Conservation (phyloP, 2,113 vertebrate genomes). For the Epinephelus moara region DNA sequence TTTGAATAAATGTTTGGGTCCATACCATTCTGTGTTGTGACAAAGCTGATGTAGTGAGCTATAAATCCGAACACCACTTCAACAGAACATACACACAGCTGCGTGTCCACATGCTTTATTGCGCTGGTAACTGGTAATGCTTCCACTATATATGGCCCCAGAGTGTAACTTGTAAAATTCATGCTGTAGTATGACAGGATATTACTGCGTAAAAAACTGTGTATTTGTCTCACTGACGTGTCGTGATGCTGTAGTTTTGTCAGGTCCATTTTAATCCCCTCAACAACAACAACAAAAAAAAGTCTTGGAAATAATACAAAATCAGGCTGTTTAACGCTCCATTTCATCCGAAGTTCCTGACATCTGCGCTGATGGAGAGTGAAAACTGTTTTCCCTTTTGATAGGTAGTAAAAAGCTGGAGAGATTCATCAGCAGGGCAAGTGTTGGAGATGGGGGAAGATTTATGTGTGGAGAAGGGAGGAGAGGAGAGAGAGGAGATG, state of each 20-base stretch:
- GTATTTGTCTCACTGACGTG: neutral
- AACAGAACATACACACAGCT: slow-evolving; percentile 13
- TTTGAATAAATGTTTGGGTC: slow-evolving; percentile 28
- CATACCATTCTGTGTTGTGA: slow-evolving; percentile 9
- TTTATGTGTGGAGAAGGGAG: slow-evolving; percentile 35
- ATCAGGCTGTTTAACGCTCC: neutral
- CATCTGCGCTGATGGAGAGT: slow-evolving; percentile 8
- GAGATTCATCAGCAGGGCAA: slow-evolving; percentile 30
- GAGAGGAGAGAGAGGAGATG: slow-evolving; percentile 53
- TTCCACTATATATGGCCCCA: slow-evolving; percentile 15
- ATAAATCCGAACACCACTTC: slow-evolving; percentile 12
- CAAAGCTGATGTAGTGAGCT: neutral
- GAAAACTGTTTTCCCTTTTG: slow-evolving; percentile 30
- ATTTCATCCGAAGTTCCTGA: slow-evolving; percentile 4
- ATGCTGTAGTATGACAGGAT: slow-evolving; percentile 27
- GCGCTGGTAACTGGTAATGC: slow-evolving; percentile 11
- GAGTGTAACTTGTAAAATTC: slow-evolving; percentile 39
- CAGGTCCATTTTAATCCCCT: slow-evolving; percentile 1
- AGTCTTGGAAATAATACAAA: neutral
- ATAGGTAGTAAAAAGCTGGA: neutral
- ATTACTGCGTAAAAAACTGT: slow-evolving; percentile 31
- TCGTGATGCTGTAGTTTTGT: neutral
- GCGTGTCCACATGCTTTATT: slow-evolving; percentile 32
- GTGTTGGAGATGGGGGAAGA: slow-evolving; percentile 20
- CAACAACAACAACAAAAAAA: neutral